phyloP scores from a whole-genome alignment of 2,888 invertebrate genomes.

The Idaea dimidiata region DNA sequence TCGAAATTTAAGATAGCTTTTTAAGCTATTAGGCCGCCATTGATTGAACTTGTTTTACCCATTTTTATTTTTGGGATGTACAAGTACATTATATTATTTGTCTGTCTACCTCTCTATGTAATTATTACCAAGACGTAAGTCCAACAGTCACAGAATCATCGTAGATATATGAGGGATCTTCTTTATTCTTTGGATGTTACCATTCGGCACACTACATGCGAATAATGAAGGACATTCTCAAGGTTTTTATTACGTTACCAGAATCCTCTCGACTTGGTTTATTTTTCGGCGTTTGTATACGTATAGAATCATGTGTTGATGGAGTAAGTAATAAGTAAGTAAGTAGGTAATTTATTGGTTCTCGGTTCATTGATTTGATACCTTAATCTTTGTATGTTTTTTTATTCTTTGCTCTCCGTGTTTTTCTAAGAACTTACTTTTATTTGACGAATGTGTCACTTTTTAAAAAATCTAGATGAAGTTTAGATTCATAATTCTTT shows the following conservation, averaged over 20 bases:
- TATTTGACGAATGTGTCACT: too few species aligned
- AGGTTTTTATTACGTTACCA: slow-evolving; percentile 4
- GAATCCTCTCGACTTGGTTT: background rate
- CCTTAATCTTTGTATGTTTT: background rate
- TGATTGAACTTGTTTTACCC: too few species aligned
- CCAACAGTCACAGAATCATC: background rate
- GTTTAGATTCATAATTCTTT: too few species aligned
- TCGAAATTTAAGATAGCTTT: too few species aligned
- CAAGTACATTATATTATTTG: too few species aligned
- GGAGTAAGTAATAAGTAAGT: background rate
- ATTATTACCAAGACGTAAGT: background rate
- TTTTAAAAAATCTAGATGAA: too few species aligned
- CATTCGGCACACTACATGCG: background rate
- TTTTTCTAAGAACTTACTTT: too few species aligned
- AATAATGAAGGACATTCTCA: background rate
- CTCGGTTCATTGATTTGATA: background rate
- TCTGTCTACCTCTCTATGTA: background rate
- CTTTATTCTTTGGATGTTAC: slow-evolving; percentile 1
- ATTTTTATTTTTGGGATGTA: too few species aligned
- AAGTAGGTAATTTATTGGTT: background rate
- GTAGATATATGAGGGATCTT: background rate
- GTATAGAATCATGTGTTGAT: background rate
- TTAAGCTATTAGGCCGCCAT: too few species aligned
- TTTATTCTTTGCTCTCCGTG: background rate
- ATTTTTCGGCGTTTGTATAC: background rate